Evolutionary conservation across 2,113 vertebrate species (phyloP).

Genomic region (Crotalus viridis): DNA sequence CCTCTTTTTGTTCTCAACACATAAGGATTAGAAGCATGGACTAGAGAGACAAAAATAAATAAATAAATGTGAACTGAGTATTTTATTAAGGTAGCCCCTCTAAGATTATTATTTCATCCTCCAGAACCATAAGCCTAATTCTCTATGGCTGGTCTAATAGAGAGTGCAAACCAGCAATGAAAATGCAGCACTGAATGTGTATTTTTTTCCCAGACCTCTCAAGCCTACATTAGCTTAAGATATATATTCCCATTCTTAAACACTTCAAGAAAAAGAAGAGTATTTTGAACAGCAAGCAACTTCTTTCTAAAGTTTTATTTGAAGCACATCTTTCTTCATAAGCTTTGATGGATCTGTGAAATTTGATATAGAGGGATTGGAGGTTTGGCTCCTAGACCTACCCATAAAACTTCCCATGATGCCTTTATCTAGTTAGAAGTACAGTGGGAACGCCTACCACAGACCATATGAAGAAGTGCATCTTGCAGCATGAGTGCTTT

Average conservation of each 20-base stretch:
- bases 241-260: neutral
- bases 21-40: neutral
- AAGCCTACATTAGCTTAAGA: neutral
- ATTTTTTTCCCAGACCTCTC: neutral
- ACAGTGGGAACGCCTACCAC: neutral
- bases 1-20: neutral
- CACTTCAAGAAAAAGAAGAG: neutral
- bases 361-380: neutral
- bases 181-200: neutral
- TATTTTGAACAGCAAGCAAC: neutral
- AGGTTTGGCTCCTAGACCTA: neutral
- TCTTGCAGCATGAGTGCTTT: neutral
- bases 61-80: neutral
- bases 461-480: neutral
- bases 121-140: neutral
- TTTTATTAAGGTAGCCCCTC: neutral
- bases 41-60: neutral
- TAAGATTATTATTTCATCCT: neutral
- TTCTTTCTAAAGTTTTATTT: neutral
- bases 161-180: neutral
- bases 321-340: neutral
- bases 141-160: neutral
- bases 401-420: neutral
- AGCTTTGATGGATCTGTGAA: neutral
- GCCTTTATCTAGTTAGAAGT: neutral